Base-by-base conservation (phyloP, 2,888 invertebrate genomes). In the Rhaphigaster nebulosa region DNA sequence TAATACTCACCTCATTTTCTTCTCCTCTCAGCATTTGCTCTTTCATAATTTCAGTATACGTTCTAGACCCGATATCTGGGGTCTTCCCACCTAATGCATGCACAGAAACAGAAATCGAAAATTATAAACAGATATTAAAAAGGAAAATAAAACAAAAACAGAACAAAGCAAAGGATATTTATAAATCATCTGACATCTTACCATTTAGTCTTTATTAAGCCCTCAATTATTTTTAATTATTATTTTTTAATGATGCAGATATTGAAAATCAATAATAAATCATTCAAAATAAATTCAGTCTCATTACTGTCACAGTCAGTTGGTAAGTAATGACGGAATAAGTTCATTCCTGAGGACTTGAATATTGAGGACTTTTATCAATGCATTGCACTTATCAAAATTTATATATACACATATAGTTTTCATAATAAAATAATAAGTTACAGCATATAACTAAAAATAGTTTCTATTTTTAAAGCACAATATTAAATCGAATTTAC, bases 11-110 rank as follows among this genome's bases (percentile, higher is more conserved):
- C 95, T 99, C 98, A 93, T 97, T 97, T 95, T 98, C 98, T 95
- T 97, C 97, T 90, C 97, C 97, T 93, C 97, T 96, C 26, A 99
- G 95, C 94, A 97, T 95, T 94, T 98, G 98, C 94, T 99, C 99
- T 93, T 97, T 97, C 98, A 99, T 99, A 95, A 99, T 98, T 94
- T 98, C 98, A 84, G 98, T 97, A 94, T 98, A 99, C 26, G 98
- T 98, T 93, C 99, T 95, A 10, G 98, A 97, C 91, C 97, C 97
- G 92, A 98, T 95, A 95, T 99, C 99, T 65, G 99, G 99, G 87
- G 99, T 99, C 95, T 99, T 99, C 41, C 99, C 99, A 94, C 99
- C 98, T 98, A 95, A n/a, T 84, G 38, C n/a, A 50, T 45, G 45
- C 41, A 84, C 92, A 97, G 96, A 93, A 94, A 94, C 93, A 93